Base-by-base conservation (phyloP, 2,113 vertebrate species). In the Mirounga angustirostris region DNA sequence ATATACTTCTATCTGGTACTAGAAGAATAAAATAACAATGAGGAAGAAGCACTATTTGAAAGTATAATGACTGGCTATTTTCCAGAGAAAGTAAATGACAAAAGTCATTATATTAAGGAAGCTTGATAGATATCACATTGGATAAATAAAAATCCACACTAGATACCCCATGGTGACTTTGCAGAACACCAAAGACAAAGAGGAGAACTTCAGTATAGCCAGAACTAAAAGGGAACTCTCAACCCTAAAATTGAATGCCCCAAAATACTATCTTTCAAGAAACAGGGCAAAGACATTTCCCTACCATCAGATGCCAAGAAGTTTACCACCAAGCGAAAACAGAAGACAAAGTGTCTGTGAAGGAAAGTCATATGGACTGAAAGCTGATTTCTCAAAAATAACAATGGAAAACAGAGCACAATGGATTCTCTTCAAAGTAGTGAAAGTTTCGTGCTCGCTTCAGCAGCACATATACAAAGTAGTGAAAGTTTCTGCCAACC, bases 131-230 rank as follows among this genome's bases (percentile, higher is more conserved):
- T 15, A 14, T 18, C 13, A 54, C 50, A 8, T 2, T 4, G 2
- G 9, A 18, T 24, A 76, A 59, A n/a, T 26, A 19, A 63, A 82
- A 58, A 67, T 14, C 46, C 61, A 33, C 61, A 56, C 3, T 10
- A 14, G 30, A 30, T 13, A 6, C 7, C 6, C 4, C 11, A 22
- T 1, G 9, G 40, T 0, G 2, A 59, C 11, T 22, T 28, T 52
- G 13, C 5, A 61, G 50, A 21, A 40, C 13, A 58, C 7, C 36
- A 89, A 40, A 50, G 85, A 46, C 24, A 43, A 82, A 63, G 11
- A 43, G 2, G 54, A 52, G 19, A 78, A 1, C 21, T 54, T 43
- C 52, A 18, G 1, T 6, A 36, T 4, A 28, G 22, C 52, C 52
- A 78, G 58, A 78, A n/a, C 40, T 6, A 52, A 59, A 33, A 19